These are phyloP conservation scores for Poecilia velifera DNA, from an alignment of 2,797 vertebrate genomes.

Conservation along the genomic window DNA sequence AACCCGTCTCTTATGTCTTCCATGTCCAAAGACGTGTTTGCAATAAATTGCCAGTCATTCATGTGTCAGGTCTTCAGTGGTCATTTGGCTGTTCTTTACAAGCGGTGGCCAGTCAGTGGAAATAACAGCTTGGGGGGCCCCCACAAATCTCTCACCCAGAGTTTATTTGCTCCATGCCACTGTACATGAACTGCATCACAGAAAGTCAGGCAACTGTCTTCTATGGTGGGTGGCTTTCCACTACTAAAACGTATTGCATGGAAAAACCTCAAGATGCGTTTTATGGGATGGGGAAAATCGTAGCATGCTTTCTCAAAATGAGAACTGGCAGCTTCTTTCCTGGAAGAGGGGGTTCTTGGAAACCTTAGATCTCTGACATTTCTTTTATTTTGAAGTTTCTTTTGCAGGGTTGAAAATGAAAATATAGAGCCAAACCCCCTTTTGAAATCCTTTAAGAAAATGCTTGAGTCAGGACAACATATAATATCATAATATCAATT, in stretches of 20 bases:
- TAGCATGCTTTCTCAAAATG: conserved; percentile 19
- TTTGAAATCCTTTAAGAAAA: neutral
- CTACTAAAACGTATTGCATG: conserved; percentile 41
- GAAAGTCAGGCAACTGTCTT: conserved; percentile 40
- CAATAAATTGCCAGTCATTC: conserved; percentile 21
- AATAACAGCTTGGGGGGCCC: conserved; percentile 64
- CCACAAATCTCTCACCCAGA: conserved; percentile 65
- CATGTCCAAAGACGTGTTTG: conserved; percentile 20
- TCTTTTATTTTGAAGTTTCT: neutral
- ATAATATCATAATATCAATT: no score
- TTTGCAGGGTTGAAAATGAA: neutral
- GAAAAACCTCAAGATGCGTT: conserved; percentile 34
- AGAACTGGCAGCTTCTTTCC: neutral
- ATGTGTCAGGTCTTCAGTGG: conserved; percentile 6
- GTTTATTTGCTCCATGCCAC: conserved; percentile 68
- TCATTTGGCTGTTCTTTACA: conserved; percentile 28
- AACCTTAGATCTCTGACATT: neutral
- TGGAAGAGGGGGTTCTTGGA: conserved; percentile 2
- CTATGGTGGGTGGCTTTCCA: conserved; percentile 55
- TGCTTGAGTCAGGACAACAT: neutral
- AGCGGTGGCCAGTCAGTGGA: conserved; percentile 26
- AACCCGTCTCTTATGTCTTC: neutral
- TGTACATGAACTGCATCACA: conserved; percentile 61
- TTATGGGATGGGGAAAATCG: conserved; percentile 18
- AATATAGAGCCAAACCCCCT: neutral